A percentile compares a stretch with the other conserved stretches of the same genome.
Evolutionary conservation across 2,113 vertebrate species (phyloP).

Genomic region (Illadopsis cleaveri): DNA sequence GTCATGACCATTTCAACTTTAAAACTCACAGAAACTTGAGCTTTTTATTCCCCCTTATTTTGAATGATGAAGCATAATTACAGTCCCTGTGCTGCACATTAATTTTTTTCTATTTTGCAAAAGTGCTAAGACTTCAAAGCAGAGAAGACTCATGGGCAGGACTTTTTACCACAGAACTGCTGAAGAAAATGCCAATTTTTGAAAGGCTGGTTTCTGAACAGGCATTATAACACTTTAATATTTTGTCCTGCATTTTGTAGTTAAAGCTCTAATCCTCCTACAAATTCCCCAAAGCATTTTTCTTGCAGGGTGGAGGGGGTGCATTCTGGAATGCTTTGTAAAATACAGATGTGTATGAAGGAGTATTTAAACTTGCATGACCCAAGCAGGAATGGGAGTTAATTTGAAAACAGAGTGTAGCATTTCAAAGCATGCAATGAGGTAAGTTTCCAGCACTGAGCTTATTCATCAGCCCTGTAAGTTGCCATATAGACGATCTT

Average conservation of each 20-base stretch:
- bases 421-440: slow-evolving; percentile 18
- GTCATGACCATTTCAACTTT: background rate
- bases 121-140: slow-evolving; percentile 32
- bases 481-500: background rate
- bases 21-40: background rate
- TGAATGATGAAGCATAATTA: slow-evolving; percentile 9
- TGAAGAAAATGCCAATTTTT: slow-evolving; percentile 9
- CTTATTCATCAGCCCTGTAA: background rate
- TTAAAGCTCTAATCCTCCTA: slow-evolving; percentile 15
- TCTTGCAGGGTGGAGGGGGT: background rate
- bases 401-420: background rate
- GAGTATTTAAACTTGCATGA: background rate
- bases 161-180: background rate
- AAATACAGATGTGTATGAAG: background rate
- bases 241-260: background rate
- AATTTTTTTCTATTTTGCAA: slow-evolving; percentile 4
- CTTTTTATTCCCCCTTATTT: background rate
- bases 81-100: background rate
- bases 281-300: slow-evolving; percentile 12
- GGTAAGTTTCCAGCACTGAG: background rate
- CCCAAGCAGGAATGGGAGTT: background rate
- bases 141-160: background rate
- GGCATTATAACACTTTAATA: background rate
- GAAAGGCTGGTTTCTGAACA: background rate
- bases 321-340: slow-evolving; percentile 11